These are phyloP conservation scores for Aphelenchoides avenae DNA, from an alignment of 1,140 invertebrate genomes.

Conservation along the genomic window DNA sequence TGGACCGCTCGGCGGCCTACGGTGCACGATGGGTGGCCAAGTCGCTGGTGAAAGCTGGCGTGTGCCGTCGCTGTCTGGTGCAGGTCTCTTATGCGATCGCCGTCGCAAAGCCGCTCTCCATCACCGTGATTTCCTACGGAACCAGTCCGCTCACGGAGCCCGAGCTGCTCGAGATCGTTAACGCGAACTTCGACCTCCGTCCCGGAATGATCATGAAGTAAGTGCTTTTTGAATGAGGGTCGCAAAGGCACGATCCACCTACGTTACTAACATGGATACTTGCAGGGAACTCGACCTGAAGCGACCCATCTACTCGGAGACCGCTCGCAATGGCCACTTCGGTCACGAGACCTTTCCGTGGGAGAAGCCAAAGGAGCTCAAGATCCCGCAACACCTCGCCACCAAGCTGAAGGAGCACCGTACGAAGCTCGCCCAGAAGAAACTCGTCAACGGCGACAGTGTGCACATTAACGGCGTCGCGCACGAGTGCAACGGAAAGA, in stretches of 20 bases:
- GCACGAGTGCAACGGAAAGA: too few species aligned
- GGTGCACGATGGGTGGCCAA: constrained; percentile 88
- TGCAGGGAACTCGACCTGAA: constrained; percentile 83
- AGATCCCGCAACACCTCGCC: constrained; percentile 35
- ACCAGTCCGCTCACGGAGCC: constrained; percentile 82
- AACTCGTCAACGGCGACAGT: too few species aligned
- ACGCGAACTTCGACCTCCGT: constrained; percentile 94
- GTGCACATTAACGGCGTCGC: too few species aligned
- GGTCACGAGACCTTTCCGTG: constrained; percentile 90
- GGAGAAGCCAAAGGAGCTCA: constrained; percentile 85
- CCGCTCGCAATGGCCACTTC: constrained; percentile 96
- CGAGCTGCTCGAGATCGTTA: constrained; percentile 85
- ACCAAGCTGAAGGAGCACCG: constrained; percentile 32
- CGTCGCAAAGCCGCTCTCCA: constrained; percentile 87
- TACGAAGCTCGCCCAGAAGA: too few species aligned
- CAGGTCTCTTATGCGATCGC: constrained; percentile 95
- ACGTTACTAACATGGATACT: neutral
- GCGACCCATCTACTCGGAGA: constrained; percentile 92
- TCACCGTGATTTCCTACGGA: constrained; percentile 93
- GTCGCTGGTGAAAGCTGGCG: constrained; percentile 80
- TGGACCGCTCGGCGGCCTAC: constrained; percentile 91
- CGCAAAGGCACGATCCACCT: too few species aligned
- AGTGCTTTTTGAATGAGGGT: too few species aligned
- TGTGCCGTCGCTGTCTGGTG: constrained; percentile 80
- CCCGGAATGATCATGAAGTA: constrained; percentile 96